Evolutionary conservation across 1,140 invertebrate species (phyloP).

Genomic region (Drosophila orosa): DNA sequence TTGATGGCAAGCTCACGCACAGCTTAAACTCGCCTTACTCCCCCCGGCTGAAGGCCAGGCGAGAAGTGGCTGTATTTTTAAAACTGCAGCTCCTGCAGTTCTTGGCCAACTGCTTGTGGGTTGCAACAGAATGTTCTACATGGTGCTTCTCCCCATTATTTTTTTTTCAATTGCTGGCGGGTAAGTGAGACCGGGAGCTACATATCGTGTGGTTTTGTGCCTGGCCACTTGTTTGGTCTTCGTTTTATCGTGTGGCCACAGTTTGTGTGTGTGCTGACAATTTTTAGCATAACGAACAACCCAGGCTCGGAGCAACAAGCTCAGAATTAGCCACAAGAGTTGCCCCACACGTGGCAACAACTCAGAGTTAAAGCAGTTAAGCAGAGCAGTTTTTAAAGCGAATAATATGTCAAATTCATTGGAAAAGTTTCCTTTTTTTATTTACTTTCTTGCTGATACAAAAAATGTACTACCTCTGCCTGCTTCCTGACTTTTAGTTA

Average conservation of each 20-base stretch:
- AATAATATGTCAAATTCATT: slow-evolving; percentile 21
- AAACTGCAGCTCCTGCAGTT: slow-evolving; percentile 33
- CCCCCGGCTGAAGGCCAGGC: slow-evolving; percentile 4
- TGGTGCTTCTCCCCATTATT: slow-evolving; percentile 13
- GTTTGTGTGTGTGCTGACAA: slow-evolving; percentile 41
- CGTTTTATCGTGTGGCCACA: slow-evolving; percentile 57
- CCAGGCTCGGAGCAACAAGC: slow-evolving; percentile 40
- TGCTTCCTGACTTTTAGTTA: not conserved
- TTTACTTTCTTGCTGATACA: not conserved
- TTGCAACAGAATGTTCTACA: slow-evolving; percentile 31
- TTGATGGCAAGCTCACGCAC: slow-evolving; percentile 14
- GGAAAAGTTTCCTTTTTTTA: not conserved
- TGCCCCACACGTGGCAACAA: slow-evolving; percentile 24
- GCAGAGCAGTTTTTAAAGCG: slow-evolving; percentile 7
- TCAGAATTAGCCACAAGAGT: slow-evolving; percentile 43
- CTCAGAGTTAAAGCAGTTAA: slow-evolving; percentile 7
- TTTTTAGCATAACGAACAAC: slow-evolving; percentile 29
- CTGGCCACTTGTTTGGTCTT: slow-evolving; percentile 21
- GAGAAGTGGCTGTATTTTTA: slow-evolving; percentile 23
- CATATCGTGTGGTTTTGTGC: slow-evolving; percentile 23
- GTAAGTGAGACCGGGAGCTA: slow-evolving; percentile 28
- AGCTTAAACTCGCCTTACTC: slow-evolving; percentile 6
- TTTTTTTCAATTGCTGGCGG: slow-evolving; percentile 8
- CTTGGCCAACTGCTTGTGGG: slow-evolving; percentile 30
- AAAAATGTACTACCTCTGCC: slow-evolving; percentile 1